Percentiles rank a stretch among this genome's conserved stretches.
phyloP scores from a whole-genome alignment of 2,888 invertebrate genomes.

The Synanthedon formicaeformis region DNA sequence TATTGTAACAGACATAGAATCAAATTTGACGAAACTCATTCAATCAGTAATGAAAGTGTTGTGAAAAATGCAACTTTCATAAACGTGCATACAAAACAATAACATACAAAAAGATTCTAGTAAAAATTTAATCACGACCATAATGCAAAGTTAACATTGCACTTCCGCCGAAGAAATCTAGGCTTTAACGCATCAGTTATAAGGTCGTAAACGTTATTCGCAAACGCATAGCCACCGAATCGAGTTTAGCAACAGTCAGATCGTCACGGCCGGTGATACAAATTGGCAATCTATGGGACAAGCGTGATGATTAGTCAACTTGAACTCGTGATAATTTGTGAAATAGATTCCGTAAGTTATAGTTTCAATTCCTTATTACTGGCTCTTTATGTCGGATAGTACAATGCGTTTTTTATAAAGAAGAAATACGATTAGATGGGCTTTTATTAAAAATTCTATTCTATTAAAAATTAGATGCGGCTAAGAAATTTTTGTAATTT shows the following conservation, averaged over 20 bases:
- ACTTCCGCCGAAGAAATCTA: neutral
- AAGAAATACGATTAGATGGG: neutral
- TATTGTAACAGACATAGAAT: too few relatives aligned
- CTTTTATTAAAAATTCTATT: neutral
- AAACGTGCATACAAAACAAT: constrained; percentile 5
- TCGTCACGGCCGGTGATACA: constrained; percentile 7
- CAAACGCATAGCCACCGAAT: neutral
- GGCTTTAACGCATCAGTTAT: neutral
- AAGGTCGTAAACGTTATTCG: too few relatives aligned
- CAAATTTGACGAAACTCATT: neutral
- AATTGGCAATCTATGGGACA: constrained; percentile 8
- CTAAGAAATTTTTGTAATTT: neutral
- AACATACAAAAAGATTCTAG: constrained; percentile 2
- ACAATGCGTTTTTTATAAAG: neutral
- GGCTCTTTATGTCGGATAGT: neutral
- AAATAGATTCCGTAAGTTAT: constrained; percentile 15
- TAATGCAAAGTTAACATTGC: neutral
- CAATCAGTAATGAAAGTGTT: neutral
- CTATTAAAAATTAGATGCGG: neutral
- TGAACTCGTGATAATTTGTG: constrained; percentile 9
- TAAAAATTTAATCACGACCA: neutral
- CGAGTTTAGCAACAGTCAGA: constrained; percentile 1
- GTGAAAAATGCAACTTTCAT: constrained; percentile 3
- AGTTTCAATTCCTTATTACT: constrained; percentile 4
- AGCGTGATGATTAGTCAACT: constrained; percentile 3